Conservation (phyloP, 2,113 vertebrate genomes). For the Maccullochella peelii region DNA sequence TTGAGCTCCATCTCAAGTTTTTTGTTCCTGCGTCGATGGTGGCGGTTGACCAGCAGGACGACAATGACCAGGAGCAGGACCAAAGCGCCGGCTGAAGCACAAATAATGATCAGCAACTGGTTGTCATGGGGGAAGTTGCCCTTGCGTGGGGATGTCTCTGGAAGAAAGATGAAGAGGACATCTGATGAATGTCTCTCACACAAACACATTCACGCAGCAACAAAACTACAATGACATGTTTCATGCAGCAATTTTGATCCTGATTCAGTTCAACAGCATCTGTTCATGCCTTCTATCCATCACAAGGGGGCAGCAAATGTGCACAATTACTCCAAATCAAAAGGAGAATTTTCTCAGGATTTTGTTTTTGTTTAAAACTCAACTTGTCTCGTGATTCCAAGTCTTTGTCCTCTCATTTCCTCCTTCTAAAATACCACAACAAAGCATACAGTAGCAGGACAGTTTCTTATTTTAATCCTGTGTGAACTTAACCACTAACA, state of each 20-base stretch:
- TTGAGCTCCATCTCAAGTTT: constrained; percentile 88
- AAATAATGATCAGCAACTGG: constrained; percentile 85
- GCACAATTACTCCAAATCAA: constrained; percentile 8
- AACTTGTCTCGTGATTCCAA: not conserved
- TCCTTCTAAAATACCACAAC: not conserved
- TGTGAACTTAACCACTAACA: not conserved
- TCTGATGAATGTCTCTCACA: not conserved
- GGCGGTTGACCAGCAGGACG: constrained; percentile 86
- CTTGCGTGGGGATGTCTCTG: not conserved
- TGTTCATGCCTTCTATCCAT: not conserved
- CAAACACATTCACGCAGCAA: not conserved
- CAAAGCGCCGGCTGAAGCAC: constrained; percentile 80
- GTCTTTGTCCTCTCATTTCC: not conserved
- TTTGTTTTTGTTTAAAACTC: not conserved
- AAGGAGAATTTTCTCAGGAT: not conserved
- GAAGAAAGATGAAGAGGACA: not conserved
- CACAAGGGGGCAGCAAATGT: constrained; percentile 69
- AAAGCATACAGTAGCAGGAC: not conserved
- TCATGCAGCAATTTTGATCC: not conserved
- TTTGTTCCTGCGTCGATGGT: constrained; percentile 86
- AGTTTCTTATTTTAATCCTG: not conserved
- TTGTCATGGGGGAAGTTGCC: constrained; percentile 72
- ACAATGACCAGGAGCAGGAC: constrained; percentile 87
- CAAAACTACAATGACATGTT: not conserved
- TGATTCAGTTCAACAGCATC: not conserved